Evolutionary conservation across 1,140 invertebrate species (phyloP).

Genomic region (Cydia fagiglandana): DNA sequence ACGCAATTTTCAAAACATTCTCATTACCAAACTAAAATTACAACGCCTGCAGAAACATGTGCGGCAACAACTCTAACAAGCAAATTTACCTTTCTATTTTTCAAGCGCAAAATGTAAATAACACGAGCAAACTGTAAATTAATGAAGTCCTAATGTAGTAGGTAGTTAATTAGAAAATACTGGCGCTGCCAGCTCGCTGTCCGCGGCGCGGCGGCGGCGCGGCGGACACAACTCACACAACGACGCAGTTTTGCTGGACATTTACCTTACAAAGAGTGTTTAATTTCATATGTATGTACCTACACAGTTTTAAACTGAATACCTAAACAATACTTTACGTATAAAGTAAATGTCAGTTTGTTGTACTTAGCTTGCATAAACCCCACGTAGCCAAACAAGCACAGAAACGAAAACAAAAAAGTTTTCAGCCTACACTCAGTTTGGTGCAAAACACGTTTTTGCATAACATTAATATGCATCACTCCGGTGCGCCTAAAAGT

Average conservation of each 20-base stretch:
- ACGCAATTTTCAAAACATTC: too few species aligned
- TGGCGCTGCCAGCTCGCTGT: neutral
- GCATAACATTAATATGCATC: too few species aligned
- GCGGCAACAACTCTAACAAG: neutral
- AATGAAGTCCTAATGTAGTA: constrained; percentile 26
- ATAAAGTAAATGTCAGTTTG: too few species aligned
- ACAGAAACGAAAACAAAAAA: too few species aligned
- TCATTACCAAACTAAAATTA: neutral
- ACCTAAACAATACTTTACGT: too few species aligned
- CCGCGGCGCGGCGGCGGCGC: neutral
- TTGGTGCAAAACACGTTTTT: too few species aligned
- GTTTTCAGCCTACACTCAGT: too few species aligned
- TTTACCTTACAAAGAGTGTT: neutral
- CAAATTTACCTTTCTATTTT: neutral
- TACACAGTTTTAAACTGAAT: neutral
- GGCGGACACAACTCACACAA: neutral
- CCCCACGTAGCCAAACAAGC: too few species aligned
- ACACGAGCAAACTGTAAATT: constrained; percentile 14
- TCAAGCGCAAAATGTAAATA: neutral
- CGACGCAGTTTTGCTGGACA: neutral
- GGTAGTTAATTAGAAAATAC: constrained; percentile 31
- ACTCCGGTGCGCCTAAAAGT: too few species aligned
- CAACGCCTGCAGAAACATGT: neutral
- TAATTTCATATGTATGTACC: neutral
- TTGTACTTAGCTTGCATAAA: too few species aligned